phyloP scores from a whole-genome alignment of 1,140 invertebrate genomes.

The Atta cephalotes region DNA sequence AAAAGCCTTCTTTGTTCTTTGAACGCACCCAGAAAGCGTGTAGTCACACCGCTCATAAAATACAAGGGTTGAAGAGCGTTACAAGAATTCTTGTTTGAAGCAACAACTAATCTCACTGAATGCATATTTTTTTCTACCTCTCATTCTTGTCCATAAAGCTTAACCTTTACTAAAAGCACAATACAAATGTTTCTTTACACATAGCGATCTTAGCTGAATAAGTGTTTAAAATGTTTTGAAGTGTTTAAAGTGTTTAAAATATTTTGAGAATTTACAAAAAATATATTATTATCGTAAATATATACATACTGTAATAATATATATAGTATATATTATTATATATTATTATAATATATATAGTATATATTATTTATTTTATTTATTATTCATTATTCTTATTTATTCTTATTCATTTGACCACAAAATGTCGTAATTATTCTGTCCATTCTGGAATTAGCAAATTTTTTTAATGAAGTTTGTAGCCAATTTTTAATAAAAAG shows the following conservation, averaged over 20 bases:
- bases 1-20: slow-evolving; percentile 20
- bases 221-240: background rate
- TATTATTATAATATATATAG: too few relatives aligned
- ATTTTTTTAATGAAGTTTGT: too few relatives aligned
- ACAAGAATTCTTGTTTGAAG: background rate
- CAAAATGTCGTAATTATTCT: background rate
- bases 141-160: background rate
- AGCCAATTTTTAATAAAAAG: too few relatives aligned
- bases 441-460: background rate
- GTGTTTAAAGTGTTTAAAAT: background rate
- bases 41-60: background rate
- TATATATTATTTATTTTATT: background rate
- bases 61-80: background rate
- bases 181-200: background rate
- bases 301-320: background rate
- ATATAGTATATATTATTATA: too few relatives aligned
- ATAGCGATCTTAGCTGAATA: background rate
- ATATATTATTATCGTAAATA: background rate
- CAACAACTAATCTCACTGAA: background rate
- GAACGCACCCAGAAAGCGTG: background rate
- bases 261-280: background rate
- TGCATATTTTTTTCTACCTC: background rate
- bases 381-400: background rate
- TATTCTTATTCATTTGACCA: background rate
- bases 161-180: background rate